phyloP scores from a whole-genome alignment of 2,113 vertebrate species.

The Poecile atricapillus region DNA sequence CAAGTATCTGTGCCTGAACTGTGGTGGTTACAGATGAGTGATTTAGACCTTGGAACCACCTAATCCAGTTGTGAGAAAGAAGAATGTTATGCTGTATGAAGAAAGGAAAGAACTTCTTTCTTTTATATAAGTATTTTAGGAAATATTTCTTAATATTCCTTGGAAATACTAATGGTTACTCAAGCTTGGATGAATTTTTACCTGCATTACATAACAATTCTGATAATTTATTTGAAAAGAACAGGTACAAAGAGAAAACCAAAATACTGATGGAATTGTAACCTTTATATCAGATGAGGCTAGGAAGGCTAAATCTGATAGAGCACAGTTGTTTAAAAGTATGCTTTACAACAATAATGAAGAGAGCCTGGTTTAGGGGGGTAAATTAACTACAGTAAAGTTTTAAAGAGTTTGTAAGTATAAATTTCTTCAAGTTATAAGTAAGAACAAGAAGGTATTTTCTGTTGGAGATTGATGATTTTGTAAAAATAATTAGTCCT shows the following conservation, averaged over 20 bases:
- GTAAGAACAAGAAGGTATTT: neutral
- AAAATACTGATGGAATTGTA: neutral
- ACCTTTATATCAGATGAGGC: neutral
- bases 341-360: neutral
- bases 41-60: neutral
- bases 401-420: neutral
- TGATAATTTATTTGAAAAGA: neutral
- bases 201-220: rapidly evolving
- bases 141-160: neutral
- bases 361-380: neutral
- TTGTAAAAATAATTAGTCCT: neutral
- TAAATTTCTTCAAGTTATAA: neutral
- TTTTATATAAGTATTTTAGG: too few species aligned
- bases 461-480: neutral
- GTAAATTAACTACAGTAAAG: neutral
- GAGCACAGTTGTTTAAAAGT: neutral
- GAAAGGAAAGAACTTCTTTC: neutral
- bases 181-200: neutral
- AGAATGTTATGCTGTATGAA: neutral
- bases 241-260: neutral
- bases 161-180: neutral
- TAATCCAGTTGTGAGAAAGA: neutral
- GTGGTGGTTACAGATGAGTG: neutral
- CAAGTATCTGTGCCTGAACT: neutral
- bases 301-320: neutral